These are phyloP conservation scores for Psilopogon haemacephalus DNA, from an alignment of 2,113 vertebrate species.

Conservation along the genomic window DNA sequence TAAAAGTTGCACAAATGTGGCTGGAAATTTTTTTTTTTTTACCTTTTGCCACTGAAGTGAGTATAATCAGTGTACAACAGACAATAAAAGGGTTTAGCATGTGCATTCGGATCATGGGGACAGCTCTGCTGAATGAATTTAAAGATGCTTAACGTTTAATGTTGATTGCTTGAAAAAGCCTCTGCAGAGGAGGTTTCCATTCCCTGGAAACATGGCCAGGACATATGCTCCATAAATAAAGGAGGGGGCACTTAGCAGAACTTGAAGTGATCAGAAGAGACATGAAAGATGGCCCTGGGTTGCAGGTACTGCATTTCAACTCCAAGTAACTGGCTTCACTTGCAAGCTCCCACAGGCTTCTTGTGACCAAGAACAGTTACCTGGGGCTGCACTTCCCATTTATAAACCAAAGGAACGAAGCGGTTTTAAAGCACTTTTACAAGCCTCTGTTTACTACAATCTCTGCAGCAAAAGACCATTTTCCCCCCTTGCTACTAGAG, in stretches of 20 bases:
- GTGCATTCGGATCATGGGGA: neutral
- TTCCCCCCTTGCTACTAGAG: neutral
- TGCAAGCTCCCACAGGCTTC: conserved; percentile 8
- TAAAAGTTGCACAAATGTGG: neutral
- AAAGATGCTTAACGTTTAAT: conserved; percentile 43
- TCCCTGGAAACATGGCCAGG: conserved; percentile 13
- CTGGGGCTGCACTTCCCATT: conserved; percentile 5
- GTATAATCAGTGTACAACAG: conserved; percentile 22
- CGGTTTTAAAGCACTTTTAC: conserved; percentile 16
- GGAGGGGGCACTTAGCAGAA: conserved; percentile 16
- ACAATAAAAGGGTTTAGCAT: conserved; percentile 25
- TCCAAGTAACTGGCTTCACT: conserved; percentile 13
- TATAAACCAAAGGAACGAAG: conserved; percentile 38
- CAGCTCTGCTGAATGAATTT: neutral
- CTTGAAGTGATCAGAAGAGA: conserved; percentile 38
- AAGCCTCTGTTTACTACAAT: conserved; percentile 28
- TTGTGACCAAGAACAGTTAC: conserved; percentile 9
- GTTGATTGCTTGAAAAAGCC: conserved; percentile 36
- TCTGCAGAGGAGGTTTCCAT: conserved; percentile 35
- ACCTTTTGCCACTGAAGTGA: conserved; percentile 24
- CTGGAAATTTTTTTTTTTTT: conserved; percentile 31
- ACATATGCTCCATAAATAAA: conserved; percentile 50
- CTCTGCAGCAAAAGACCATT: neutral
- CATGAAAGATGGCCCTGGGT: neutral
- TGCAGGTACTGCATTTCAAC: conserved; percentile 39